Evolutionary conservation across 2,888 invertebrate genomes (phyloP), one percentile per base, ranked within the genome.

Genomic region (Patella depressa): DNA sequence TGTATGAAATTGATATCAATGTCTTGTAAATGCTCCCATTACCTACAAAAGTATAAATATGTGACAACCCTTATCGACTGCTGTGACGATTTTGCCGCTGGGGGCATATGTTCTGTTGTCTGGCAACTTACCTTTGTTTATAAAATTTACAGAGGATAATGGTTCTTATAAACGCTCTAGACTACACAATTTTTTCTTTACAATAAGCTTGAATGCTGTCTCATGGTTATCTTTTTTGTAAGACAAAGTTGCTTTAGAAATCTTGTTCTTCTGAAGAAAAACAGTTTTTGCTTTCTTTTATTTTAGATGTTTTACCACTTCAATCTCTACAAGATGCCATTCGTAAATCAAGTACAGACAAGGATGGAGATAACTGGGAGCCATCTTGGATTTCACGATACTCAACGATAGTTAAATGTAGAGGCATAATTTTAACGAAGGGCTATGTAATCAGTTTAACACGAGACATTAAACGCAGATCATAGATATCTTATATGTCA

Each of bases 371-470:
- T 17, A 79, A 78, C 34, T 92, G 91, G 85, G 88, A 86, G 65
- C 88, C 87, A 65, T 94, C 94, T 78, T 98, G 97, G 97, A 95
- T 95, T 4, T 93, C 95, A 65, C 93, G 97, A 71, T 98, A 97
- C 91, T 95, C 97, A 85, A 95, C 97, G 0, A 95, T 98, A 89
- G 94, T 98, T 57, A 97, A 96, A 88, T 96, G 97, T 88, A 94
- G 98, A 72, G 98, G 98, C 1, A 96, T 98, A 11, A 94, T 98
- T 71, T 95, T 96, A 2, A 95, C 96, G 17, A 98, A 98, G 91
- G 98, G 98, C 0, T 98, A 97, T 91, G 94, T 97, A 81, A 91
- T 91, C 70, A 87, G 88, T 75, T 89, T 86, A 9, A 73, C 78
- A 9, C 77, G 88, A 73, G 88, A 88, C 74, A 79, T 84, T 24